These are phyloP conservation scores for Trematomus bernacchii DNA, from an alignment of 2,797 vertebrate genomes.

Conservation along the genomic window DNA sequence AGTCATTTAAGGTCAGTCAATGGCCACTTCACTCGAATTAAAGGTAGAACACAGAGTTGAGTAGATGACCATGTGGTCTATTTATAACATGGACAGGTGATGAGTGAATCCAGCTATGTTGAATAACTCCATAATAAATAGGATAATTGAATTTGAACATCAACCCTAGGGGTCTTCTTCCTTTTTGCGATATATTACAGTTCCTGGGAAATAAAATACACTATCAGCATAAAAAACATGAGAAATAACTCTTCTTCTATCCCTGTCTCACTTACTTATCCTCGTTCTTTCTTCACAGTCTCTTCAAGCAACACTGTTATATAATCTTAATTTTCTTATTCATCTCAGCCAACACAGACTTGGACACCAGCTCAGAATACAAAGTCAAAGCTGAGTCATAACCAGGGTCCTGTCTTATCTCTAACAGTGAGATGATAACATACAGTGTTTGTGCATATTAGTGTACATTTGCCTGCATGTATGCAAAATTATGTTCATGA, in stretches of 20 bases:
- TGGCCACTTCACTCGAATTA: conserved; percentile 7
- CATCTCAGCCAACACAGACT: conserved; percentile 53
- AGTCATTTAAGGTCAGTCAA: conserved; percentile 22
- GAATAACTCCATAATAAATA: conserved; percentile 16
- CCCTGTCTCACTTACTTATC: conserved; percentile 8
- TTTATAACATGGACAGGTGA: conserved; percentile 2
- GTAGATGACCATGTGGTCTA: conserved; percentile 3
- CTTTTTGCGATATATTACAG: conserved; percentile 17
- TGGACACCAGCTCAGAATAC: conserved; percentile 55
- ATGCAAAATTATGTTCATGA: conserved; percentile 14
- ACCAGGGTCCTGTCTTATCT: conserved; percentile 36
- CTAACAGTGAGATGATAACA: conserved; percentile 17
- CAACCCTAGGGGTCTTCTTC: not conserved
- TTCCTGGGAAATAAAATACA: conserved; percentile 22
- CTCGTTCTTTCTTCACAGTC: conserved; percentile 28
- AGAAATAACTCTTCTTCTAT: conserved; percentile 1
- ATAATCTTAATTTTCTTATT: conserved; percentile 62
- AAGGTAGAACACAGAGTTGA: conserved; percentile 10
- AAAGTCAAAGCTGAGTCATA: conserved; percentile 72
- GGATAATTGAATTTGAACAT: conserved; percentile 37
- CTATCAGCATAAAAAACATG: conserved; percentile 14
- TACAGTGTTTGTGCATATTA: conserved; percentile 8
- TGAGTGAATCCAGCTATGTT: conserved; percentile 20
- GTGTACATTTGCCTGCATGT: not conserved
- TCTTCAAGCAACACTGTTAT: conserved; percentile 54